Percentiles rank a stretch among this genome's conserved stretches.
Conservation (phyloP, 2,113 vertebrate species). For the Nothocercus nigrocapillus region DNA sequence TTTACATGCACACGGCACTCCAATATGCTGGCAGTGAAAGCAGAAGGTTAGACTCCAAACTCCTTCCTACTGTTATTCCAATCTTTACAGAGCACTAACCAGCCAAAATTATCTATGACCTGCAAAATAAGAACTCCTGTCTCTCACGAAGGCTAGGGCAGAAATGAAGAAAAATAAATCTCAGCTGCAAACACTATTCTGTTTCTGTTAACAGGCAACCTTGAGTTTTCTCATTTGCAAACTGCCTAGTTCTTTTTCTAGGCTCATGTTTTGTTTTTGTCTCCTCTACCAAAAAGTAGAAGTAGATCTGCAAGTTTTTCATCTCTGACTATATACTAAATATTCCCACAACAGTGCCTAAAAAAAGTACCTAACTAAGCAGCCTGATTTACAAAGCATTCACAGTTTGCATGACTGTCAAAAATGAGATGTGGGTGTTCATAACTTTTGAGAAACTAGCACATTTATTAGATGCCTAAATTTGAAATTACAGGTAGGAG, state of each 20-base stretch:
- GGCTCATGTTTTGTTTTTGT: not conserved
- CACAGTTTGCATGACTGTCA: not conserved
- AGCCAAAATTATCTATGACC: not conserved
- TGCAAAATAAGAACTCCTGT: not conserved
- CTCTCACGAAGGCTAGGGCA: not conserved
- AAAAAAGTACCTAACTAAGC: not conserved
- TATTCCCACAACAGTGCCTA: not conserved
- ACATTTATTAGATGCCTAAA: not conserved
- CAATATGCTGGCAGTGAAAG: not conserved
- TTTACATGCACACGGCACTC: not conserved
- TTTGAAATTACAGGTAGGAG: not conserved
- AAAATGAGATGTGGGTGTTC: not conserved
- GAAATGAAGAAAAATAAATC: not conserved
- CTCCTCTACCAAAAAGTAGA: not conserved
- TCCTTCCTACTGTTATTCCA: not conserved
- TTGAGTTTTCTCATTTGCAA: not conserved
- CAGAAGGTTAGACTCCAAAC: not conserved
- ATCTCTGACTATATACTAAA: not conserved
- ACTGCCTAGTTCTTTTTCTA: not conserved
- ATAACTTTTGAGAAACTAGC: not conserved
- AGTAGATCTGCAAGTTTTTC: not conserved
- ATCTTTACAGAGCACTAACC: not conserved
- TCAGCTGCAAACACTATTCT: not conserved
- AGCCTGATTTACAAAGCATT: not conserved
- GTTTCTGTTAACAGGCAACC: not conserved